Base-by-base conservation (phyloP, 2,113 vertebrate genomes). In the Eretmodus cyanostictus region DNA sequence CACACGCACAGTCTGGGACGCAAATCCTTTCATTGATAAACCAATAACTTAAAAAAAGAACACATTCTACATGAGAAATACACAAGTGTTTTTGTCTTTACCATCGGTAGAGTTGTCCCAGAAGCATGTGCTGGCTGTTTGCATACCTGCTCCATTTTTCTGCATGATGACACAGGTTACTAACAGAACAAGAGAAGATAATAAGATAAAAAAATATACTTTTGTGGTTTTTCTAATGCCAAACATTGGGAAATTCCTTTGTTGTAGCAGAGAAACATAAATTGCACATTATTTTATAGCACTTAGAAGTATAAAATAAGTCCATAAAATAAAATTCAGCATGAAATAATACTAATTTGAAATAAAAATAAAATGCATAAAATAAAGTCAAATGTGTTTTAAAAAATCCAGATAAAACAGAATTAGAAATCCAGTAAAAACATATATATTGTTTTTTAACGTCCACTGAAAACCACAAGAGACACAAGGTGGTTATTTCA, bases 101-200 rank as follows among this genome's bases (percentile, higher is more conserved):
- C 98, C 98, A n/a, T 99, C 98, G 16, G 97, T 98, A 22, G 96
- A 92, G 95, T 97, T 98, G 94, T 99, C 98, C 98, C 98, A 99
- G 96, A 98, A 99, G 92, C 98, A 99, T 8, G 98, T 96, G 57
- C 97, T 98, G 13, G 98, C 98, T 4, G 98, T 97, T 87, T 99
- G 98, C 16, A 99, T 89, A 7, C 98, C 98, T 8, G 98, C 98
- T 36, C 98, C 98, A 7, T 98, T 99, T 94, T 99, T 99, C 84
- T 99, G 98, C 98, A 99, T 98, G 81, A 99, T 98, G 55, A 98
- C 96, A 87, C 98, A 99, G 53, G 97, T 99, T 81, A 98, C 98
- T 98, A 93, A 40, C 27, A 53, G 76, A 10, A 63, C 71, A 49
- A 31, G 27, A 78, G 45, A 49, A 19, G 2, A 78, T 29, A 78